A percentile compares a stretch with the other conserved stretches of the same genome.
These are phyloP conservation scores for Formica selysi DNA, from an alignment of 1,140 invertebrate genomes.

Conservation along the genomic window DNA sequence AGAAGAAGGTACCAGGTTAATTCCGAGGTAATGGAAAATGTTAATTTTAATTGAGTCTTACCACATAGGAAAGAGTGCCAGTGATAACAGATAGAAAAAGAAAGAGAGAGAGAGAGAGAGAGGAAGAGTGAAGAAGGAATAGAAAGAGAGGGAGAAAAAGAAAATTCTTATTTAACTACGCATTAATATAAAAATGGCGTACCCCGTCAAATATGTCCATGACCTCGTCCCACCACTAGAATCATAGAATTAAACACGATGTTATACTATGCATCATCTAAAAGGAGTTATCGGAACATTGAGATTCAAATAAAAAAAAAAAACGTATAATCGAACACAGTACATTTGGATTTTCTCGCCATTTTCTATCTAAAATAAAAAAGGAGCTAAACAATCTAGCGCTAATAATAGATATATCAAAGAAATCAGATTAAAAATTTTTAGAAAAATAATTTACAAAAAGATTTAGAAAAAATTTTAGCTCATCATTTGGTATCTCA, in stretches of 20 bases:
- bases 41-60: constrained; percentile 58
- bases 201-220: constrained; percentile 97
- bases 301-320: constrained; percentile 54
- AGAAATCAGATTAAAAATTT: neutral
- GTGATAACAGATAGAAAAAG: constrained; percentile 14
- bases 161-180: constrained; percentile 67
- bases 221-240: constrained; percentile 97
- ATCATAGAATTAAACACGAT: constrained; percentile 89
- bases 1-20: constrained; percentile 42
- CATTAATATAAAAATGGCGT: constrained; percentile 88
- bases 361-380: constrained; percentile 54
- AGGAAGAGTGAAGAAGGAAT: neutral
- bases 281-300: constrained; percentile 65
- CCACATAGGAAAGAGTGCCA: constrained; percentile 33
- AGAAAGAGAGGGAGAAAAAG: constrained; percentile 33
- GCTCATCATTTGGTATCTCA: neutral
- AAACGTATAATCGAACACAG: constrained; percentile 21
- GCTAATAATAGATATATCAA: neutral
- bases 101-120: constrained; percentile 23
- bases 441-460: too few relatives aligned
- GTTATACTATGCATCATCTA: constrained; percentile 82
- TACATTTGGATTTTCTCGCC: constrained; percentile 3
- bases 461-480: neutral
- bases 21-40: constrained; percentile 47
- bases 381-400: neutral